Evolutionary conservation across 2,888 invertebrate genomes (phyloP), one percentile per base, ranked within the genome.

Genomic region (Microctonus aethiopoides): DNA sequence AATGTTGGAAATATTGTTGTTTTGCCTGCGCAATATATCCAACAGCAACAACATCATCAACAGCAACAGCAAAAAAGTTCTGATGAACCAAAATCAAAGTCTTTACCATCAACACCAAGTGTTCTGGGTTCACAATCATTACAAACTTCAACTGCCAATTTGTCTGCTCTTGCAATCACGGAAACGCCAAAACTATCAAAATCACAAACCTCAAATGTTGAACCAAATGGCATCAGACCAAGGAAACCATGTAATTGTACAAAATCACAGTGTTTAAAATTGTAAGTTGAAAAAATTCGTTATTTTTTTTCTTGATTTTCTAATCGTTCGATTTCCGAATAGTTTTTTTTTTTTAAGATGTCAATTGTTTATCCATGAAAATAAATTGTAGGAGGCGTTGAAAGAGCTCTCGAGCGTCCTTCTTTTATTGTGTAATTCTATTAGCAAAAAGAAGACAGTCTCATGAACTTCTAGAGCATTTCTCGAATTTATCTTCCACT

Each of bases 171-270:
- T 61, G 77, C 83, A 36, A 68, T 78, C 16, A 60, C 75, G n/a
- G 85, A 86, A 11, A 46, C 32, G 6, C 57, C 59, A 10, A 67
- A 67, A 32, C 13, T 22, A 20, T 36, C 39, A 32, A 57, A 41
- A 46, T 29, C 57, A 20, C 59, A 39, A 16, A 59, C 13, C 6
- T 67, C 65, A 2, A 56, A 76, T 56, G 73, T 87, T 10, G 89
- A 89, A 70, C 86, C 89, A 6, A 89, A 89, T 76, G 89, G 89
- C 16, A 88, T 90, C 71, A 88, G 94, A 75, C 93, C 95, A 0
- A 89, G 95, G 57, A 99, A 99, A 87, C 98, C 98, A 10, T 99
- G 99, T 88, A 99, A 99, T 87, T 99, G 99, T 87, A 99, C 97
- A 34, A 98, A 98, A 88, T 99, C 98, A 1, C 98, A 98, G 86